Conservation (phyloP, 2,888 invertebrate species). For the Lepidocyrtoides sp. region DNA sequence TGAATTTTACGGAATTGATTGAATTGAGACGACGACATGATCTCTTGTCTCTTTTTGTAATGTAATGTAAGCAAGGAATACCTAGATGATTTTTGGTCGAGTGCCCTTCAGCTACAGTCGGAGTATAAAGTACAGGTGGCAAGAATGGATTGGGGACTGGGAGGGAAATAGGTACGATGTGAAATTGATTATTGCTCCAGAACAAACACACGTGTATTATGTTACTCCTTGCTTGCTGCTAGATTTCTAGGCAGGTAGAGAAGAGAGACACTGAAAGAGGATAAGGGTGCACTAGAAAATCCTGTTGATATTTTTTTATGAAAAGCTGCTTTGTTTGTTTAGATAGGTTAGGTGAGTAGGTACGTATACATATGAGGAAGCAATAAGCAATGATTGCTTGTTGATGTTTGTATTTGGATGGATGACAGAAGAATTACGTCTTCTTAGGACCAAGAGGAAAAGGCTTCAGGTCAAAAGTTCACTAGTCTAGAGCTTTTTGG, state of each 20-base stretch:
- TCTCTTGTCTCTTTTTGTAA: background rate
- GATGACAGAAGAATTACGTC: background rate
- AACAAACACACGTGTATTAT: too few relatives aligned
- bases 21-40: background rate
- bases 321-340: background rate
- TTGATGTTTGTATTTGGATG: background rate
- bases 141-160: too few relatives aligned
- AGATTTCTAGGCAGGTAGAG: too few relatives aligned
- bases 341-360: background rate
- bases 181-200: too few relatives aligned
- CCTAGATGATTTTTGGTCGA: background rate
- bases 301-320: background rate
- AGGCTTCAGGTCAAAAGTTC: constrained; percentile 9
- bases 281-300: background rate
- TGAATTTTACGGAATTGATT: background rate
- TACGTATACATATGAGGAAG: too few relatives aligned
- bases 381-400: too few relatives aligned
- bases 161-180: too few relatives aligned
- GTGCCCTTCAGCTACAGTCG: background rate
- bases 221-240: too few relatives aligned
- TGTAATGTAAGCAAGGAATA: too few relatives aligned
- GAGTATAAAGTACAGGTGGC: background rate
- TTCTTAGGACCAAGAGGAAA: background rate
- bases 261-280: background rate
- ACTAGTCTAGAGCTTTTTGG: too few relatives aligned